A percentile compares a stretch with the other conserved stretches of the same genome.
These are phyloP conservation scores for Enchytraeus crypticus DNA, from an alignment of 2,888 invertebrate genomes.

Conservation along the genomic window DNA sequence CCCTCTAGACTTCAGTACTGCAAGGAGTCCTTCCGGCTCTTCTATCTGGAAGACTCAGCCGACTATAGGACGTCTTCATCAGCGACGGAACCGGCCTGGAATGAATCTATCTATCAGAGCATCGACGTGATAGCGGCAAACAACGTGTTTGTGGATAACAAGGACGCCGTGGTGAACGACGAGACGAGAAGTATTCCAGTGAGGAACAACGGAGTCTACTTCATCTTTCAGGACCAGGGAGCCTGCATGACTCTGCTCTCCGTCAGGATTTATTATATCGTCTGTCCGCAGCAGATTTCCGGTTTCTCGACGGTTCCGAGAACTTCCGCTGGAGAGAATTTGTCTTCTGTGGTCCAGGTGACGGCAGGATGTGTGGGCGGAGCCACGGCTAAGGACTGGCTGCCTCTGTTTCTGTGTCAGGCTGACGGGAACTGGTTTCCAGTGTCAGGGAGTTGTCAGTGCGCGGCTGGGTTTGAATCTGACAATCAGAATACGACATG, in stretches of 20 bases:
- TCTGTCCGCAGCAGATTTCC: slow-evolving; percentile 79
- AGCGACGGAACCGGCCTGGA: slow-evolving; percentile 37
- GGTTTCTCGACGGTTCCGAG: slow-evolving; percentile 88
- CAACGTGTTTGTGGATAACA: slow-evolving; percentile 84
- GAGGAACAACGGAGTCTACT: slow-evolving; percentile 89
- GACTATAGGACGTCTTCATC: slow-evolving; percentile 57
- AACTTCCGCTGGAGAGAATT: slow-evolving; percentile 73
- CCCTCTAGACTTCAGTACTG: slow-evolving; percentile 67
- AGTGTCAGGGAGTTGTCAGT: slow-evolving; percentile 82
- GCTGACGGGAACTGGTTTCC: slow-evolving; percentile 95
- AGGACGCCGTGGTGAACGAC: slow-evolving; percentile 53
- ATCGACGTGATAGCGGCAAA: slow-evolving; percentile 91
- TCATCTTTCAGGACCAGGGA: slow-evolving; percentile 94
- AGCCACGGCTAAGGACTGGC: not conserved
- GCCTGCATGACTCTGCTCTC: slow-evolving; percentile 92
- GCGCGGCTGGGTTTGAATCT: slow-evolving; percentile 84
- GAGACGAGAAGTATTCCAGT: slow-evolving; percentile 57
- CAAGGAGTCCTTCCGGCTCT: slow-evolving; percentile 90
- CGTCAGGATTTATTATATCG: slow-evolving; percentile 83
- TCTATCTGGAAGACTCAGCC: slow-evolving; percentile 56
- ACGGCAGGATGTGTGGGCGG: not conserved
- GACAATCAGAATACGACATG: slow-evolving; percentile 3
- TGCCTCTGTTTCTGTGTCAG: slow-evolving; percentile 57
- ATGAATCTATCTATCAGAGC: slow-evolving; percentile 65
- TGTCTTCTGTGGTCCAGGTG: slow-evolving; percentile 74